phyloP scores from a whole-genome alignment of 2,797 vertebrate genomes.

The Sphaeramia orbicularis region DNA sequence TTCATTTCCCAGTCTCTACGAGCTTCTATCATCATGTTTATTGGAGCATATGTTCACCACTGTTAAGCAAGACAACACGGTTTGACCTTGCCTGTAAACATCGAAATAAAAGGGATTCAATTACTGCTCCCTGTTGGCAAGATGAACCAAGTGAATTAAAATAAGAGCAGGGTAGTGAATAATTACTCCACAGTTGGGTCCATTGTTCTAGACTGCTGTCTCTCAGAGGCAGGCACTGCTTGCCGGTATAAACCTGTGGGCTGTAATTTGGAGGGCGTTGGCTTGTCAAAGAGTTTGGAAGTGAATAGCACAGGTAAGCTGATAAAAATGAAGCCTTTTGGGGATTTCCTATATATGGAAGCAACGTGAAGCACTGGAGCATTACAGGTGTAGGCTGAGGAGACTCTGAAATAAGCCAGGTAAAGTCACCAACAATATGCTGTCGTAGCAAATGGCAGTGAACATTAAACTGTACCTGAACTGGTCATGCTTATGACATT shows the following conservation, averaged over 20 bases:
- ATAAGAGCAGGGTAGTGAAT: constrained; percentile 40
- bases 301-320: constrained; percentile 64
- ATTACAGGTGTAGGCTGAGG: constrained; percentile 23
- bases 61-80: constrained; percentile 36
- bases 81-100: constrained; percentile 70
- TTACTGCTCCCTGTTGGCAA: constrained; percentile 62
- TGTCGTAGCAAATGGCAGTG: neutral
- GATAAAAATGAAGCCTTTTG: constrained; percentile 65
- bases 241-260: constrained; percentile 71
- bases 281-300: constrained; percentile 53
- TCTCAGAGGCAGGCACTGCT: constrained; percentile 45
- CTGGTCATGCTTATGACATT: too few species aligned
- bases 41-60: constrained; percentile 40
- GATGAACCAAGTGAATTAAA: constrained; percentile 54
- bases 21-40: constrained; percentile 48
- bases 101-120: constrained; percentile 67
- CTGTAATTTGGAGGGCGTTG: constrained; percentile 72
- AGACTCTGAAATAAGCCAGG: constrained; percentile 7
- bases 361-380: constrained; percentile 27
- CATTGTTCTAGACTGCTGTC: constrained; percentile 60
- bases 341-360: constrained; percentile 59
- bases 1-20: constrained; percentile 38
- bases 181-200: constrained; percentile 48
- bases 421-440: constrained; percentile 8
- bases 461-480: neutral